phyloP scores from a whole-genome alignment of 2,797 vertebrate species.

The Paramormyrops hopkinsi region DNA sequence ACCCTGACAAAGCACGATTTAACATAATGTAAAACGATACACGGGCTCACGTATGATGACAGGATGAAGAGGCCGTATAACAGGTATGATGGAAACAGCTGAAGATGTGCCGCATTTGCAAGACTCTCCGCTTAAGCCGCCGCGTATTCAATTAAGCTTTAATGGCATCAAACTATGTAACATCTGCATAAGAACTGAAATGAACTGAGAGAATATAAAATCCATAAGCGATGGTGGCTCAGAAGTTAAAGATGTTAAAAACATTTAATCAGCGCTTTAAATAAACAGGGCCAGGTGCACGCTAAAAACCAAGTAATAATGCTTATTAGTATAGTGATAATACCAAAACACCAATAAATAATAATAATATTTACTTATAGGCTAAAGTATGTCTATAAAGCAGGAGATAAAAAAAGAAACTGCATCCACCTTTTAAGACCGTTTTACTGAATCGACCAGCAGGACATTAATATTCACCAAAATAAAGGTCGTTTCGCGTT shows the following conservation, averaged over 20 bases:
- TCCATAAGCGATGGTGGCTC: background rate
- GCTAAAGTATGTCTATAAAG: background rate
- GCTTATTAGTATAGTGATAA: background rate
- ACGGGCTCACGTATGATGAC: background rate
- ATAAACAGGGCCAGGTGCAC: background rate
- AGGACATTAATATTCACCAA: background rate
- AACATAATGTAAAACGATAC: background rate
- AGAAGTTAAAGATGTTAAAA: background rate
- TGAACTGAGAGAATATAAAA: background rate
- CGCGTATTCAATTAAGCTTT: background rate
- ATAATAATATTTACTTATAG: background rate
- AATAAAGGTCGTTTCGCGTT: background rate
- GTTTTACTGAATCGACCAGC: background rate
- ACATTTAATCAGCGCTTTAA: background rate
- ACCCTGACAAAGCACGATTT: background rate
- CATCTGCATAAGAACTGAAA: background rate
- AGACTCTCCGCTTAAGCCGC: background rate
- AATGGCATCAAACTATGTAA: background rate
- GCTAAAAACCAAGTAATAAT: background rate
- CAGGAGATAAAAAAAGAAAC: background rate
- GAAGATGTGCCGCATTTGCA: background rate
- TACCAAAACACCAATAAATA: background rate
- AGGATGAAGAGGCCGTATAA: background rate
- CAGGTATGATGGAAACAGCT: background rate
- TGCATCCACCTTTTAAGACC: background rate